phyloP scores from a whole-genome alignment of 2,888 invertebrate genomes.

The Oscheius sp. region DNA sequence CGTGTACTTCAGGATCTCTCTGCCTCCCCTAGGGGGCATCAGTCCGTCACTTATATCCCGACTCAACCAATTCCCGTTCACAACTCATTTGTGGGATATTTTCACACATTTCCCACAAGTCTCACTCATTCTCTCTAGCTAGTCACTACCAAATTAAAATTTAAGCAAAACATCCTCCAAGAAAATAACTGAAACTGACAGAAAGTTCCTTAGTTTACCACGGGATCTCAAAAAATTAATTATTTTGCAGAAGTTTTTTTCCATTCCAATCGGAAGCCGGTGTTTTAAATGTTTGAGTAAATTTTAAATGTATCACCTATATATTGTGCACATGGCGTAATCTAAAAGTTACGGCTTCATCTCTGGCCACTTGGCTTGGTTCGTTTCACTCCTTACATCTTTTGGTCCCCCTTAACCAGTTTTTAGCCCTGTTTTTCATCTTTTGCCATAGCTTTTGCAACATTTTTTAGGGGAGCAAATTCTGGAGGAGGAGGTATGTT shows the following conservation, averaged over 20 bases:
- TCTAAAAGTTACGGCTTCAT: too few species aligned
- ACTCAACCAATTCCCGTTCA: constrained; percentile 24
- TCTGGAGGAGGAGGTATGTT: too few species aligned
- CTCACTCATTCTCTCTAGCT: too few species aligned
- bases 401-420: neutral
- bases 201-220: neutral
- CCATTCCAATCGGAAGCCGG: too few species aligned
- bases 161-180: neutral
- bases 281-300: too few species aligned
- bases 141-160: neutral
- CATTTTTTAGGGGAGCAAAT: too few species aligned
- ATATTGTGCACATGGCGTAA: too few species aligned
- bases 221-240: too few species aligned
- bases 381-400: constrained; percentile 1
- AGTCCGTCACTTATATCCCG: constrained; percentile 35
- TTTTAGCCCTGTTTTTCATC: neutral
- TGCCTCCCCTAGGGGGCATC: constrained; percentile 1
- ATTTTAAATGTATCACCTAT: too few species aligned
- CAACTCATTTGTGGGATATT: constrained; percentile 7
- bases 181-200: constrained; percentile 27
- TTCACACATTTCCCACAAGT: neutral
- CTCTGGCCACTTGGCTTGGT: too few species aligned
- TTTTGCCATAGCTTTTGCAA: too few species aligned
- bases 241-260: too few species aligned
- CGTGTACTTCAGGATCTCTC: constrained; percentile 24